Evolutionary conservation across 2,113 vertebrate genomes (phyloP), one percentile per base, ranked within the genome.

Genomic region (Ptilorrhoa leucosticta): DNA sequence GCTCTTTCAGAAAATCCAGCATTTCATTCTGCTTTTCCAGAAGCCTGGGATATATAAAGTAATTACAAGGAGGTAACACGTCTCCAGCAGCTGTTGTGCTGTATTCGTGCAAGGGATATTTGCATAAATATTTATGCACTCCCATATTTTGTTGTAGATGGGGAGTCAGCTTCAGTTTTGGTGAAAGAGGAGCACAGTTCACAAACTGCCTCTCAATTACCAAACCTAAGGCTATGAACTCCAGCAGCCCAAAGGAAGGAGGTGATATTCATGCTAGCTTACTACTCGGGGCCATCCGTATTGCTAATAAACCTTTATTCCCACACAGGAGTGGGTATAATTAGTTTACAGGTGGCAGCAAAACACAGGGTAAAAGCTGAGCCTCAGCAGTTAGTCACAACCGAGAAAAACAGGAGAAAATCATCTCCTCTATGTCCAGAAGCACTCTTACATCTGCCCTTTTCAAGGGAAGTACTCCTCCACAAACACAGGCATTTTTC

Each of bases 11-110:
- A 30, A 87, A 60, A 87, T 2, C 0, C 3, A 80, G 53, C 39
- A 21, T 16, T 54, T 39, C 12, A 1, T 31, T n/a, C 13, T 22
- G 78, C 54, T 63, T 23, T 70, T 26, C 60, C 84, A 65, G 54
- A 26, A 48, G 19, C 18, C 57, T 23, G 23, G 3, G 19, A 8
- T 23, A 9, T 1, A 27, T 5, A 10, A 78, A 53, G 5, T 20
- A 10, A 31, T 44, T n/a, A 1, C 1, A 2, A 60, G 15, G n/a
- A 33, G 69, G 13, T 15, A 13, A 11, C 42, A 6, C 3, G 0
- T 5, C 18, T 69, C 28, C 57, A 37, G n/a, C 4, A 70, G 83
- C 45, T 53, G 39, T 2, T 57, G 13, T 7, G 20, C 39, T 65
- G 9, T 2, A 3, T 31, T 27, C 53, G 14, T 71, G 47, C 51